Base-by-base conservation (phyloP, 2,888 invertebrate species). In the Hypena proboscidalis region DNA sequence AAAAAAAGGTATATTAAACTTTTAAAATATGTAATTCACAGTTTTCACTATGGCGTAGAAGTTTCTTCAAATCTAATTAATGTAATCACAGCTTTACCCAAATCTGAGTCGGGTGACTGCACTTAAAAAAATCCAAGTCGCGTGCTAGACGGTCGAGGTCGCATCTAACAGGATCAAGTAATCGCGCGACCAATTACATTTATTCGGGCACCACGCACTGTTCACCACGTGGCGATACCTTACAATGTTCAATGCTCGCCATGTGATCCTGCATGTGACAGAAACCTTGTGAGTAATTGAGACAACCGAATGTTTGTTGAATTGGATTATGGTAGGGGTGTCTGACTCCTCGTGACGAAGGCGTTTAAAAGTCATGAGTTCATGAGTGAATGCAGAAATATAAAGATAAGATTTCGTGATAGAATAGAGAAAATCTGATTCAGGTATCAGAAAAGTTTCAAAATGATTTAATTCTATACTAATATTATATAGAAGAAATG, bases 211-310 rank as follows among this genome's bases (percentile, higher is more conserved):
- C 33, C 58, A 68, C 67, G 58, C n/a, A n/a, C n/a, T n/a, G n/a
- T n/a, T n/a, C n/a, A n/a, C 33, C 58, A 68, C 67, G 58, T 53
- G 67, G 37, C 42, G 65, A 68, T 64, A 21, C 62, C 70, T 13
- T 67, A 67, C 58, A 59, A 57, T 51, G 42, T 43, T 34, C 5
- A 30, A n/a, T 11, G 6, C 34, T 31, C n/a, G 31, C 11, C 54
- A 36, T 51, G 44, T 45, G 52, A 48, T 22, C 40, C n/a, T 21
- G 52, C 62, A 63, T 61, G 71, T 70, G 71, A 59, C 40, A 2
- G 6, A 63, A 63, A 44, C 62, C 64, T 47, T 49, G 58, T 29
- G 30, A 30, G 33, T 53, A 50, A 59, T 56, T 48, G 38, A 60
- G 37, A 42, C 48, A 41, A 58, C 32, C 26, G 22, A 45, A 39